These are phyloP conservation scores for Griposia aprilina DNA, from an alignment of 2,888 invertebrate species.

Conservation along the genomic window DNA sequence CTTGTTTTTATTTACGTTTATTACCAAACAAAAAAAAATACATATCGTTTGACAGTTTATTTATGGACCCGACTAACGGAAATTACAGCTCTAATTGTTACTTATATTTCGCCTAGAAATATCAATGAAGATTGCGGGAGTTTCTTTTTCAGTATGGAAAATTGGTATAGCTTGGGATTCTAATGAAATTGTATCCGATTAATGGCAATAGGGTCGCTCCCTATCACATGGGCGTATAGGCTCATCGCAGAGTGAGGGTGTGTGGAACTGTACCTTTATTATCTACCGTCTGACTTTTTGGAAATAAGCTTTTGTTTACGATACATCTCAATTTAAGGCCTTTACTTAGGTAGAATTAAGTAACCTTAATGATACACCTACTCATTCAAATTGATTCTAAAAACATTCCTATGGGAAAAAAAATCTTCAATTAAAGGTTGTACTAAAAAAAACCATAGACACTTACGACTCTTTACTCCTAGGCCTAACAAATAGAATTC, in stretches of 20 bases:
- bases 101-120: neutral
- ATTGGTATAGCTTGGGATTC: constrained; percentile 18
- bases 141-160: neutral
- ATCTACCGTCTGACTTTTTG: constrained; percentile 23
- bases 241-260: constrained; percentile 40
- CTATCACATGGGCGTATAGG: constrained; percentile 46
- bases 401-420: neutral
- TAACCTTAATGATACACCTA: no score
- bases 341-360: neutral
- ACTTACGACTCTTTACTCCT: constrained; percentile 6
- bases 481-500: constrained; percentile 51
- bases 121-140: neutral
- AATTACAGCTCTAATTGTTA: neutral
- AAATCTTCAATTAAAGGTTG: neutral
- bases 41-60: neutral
- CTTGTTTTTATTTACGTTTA: no score
- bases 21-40: neutral
- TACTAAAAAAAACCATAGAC: neutral
- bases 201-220: constrained; percentile 41
- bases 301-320: constrained; percentile 29
- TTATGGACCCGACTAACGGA: neutral
- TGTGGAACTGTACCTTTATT: constrained; percentile 29
- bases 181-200: constrained; percentile 51
- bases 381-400: neutral
- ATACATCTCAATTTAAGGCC: constrained; percentile 10